phyloP scores from a whole-genome alignment of 2,888 invertebrate genomes.

The Abscondita cerata region DNA sequence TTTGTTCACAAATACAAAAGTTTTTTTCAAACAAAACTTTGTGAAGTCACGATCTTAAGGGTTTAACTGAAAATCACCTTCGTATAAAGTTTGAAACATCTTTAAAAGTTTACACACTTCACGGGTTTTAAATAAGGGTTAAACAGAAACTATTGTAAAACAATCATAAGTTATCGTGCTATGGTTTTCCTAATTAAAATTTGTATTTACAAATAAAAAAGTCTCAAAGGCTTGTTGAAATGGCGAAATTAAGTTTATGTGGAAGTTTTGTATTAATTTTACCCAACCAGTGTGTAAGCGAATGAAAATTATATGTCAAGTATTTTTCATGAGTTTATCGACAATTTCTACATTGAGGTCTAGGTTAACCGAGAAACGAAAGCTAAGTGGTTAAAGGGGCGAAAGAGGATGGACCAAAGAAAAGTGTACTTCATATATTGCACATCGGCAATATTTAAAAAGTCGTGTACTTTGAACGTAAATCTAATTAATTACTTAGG shows the following conservation, averaged over 20 bases:
- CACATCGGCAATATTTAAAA: conserved; percentile 38
- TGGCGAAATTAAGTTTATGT: no score
- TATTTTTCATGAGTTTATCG: conserved; percentile 33
- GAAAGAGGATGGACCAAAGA: conserved; percentile 20
- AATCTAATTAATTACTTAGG: no score
- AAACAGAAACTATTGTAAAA: no score
- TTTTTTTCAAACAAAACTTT: neutral
- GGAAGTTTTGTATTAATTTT: conserved; percentile 7
- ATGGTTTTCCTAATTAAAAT: no score
- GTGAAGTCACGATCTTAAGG: neutral
- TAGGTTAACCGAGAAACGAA: conserved; percentile 33
- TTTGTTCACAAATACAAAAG: no score
- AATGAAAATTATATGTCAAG: conserved; percentile 36
- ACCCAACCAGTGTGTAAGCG: conserved; percentile 19
- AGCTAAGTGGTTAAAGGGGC: conserved; percentile 29
- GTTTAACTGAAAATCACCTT: neutral
- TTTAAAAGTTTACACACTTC: neutral
- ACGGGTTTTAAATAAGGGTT: no score
- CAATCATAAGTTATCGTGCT: no score
- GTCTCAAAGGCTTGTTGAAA: no score
- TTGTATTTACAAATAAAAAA: no score
- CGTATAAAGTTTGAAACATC: neutral
- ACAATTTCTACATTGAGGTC: conserved; percentile 28
- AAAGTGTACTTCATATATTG: conserved; percentile 34
- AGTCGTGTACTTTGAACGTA: conserved; percentile 15